Conservation (phyloP, 2,113 vertebrate species). For the Saccopteryx bilineata region DNA sequence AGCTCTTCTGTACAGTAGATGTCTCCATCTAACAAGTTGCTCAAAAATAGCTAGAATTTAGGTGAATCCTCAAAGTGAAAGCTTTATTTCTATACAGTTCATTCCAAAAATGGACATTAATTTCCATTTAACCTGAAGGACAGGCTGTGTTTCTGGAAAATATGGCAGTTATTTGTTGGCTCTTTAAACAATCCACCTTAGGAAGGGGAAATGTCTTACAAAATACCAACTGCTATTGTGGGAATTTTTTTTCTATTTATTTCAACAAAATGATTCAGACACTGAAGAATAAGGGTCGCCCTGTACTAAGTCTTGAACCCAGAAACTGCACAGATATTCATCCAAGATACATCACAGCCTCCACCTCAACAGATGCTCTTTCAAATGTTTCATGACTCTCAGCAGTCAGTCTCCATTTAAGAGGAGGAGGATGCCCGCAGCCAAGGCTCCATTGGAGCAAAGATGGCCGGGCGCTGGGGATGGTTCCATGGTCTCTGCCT, state of each 20-base stretch:
- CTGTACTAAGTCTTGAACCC: slow-evolving; percentile 58
- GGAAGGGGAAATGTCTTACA: background rate
- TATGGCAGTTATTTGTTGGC: background rate
- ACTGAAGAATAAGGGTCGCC: slow-evolving; percentile 21
- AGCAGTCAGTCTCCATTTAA: slow-evolving; percentile 7
- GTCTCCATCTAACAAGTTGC: slow-evolving; percentile 24
- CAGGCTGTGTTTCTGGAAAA: slow-evolving; percentile 55
- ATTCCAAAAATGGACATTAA: background rate
- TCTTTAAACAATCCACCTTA: slow-evolving; percentile 29
- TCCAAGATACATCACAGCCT: slow-evolving; percentile 47
- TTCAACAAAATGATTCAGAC: slow-evolving; percentile 61
- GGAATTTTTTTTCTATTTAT: slow-evolving; percentile 52
- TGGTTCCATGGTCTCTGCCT: no score
- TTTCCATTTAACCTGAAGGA: slow-evolving; percentile 22
- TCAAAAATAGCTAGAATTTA: slow-evolving; percentile 56
- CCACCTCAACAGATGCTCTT: slow-evolving; percentile 57
- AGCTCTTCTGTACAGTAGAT: slow-evolving; percentile 27
- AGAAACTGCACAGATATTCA: slow-evolving; percentile 34
- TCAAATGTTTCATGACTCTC: slow-evolving; percentile 48
- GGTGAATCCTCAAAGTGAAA: slow-evolving; percentile 5
- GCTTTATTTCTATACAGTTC: background rate
- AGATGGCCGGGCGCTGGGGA: no score
- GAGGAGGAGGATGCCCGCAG: background rate
- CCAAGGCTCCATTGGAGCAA: no score
- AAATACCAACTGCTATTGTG: slow-evolving; percentile 41